Percentiles rank a stretch among this genome's conserved stretches.
These are phyloP conservation scores for Bufo bufo DNA, from an alignment of 2,113 vertebrate genomes.

Conservation along the genomic window DNA sequence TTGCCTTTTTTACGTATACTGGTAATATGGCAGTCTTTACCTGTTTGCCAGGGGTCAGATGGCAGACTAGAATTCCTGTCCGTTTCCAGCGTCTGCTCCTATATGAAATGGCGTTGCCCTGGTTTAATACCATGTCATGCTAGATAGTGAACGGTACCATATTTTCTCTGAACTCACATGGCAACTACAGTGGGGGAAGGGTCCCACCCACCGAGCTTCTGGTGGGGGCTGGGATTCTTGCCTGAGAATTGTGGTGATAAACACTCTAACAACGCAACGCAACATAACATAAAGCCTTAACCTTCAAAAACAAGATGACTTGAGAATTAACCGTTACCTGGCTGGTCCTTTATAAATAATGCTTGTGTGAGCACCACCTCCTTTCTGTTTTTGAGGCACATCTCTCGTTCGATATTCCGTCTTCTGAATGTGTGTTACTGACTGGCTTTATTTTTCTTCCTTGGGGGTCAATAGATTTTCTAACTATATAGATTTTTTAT, in stretches of 20 bases:
- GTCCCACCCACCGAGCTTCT: conserved; percentile 48
- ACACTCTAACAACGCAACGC: not conserved
- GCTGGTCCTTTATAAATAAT: not conserved
- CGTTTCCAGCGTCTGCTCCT: not conserved
- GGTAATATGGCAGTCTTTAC: not conserved
- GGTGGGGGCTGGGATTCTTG: conserved; percentile 56
- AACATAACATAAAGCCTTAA: conserved; percentile 33
- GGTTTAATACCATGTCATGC: conserved; percentile 30
- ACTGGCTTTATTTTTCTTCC: too few relatives aligned
- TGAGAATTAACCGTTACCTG: conserved; percentile 7
- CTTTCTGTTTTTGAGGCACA: too few relatives aligned
- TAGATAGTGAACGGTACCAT: conserved; percentile 58
- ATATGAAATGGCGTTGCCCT: conserved; percentile 5
- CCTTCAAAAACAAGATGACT: conserved; percentile 25
- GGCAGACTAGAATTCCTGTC: not conserved
- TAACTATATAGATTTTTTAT: too few relatives aligned
- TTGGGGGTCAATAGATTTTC: too few relatives aligned
- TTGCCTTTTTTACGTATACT: too few relatives aligned
- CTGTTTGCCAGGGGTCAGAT: too few relatives aligned
- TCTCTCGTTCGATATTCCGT: too few relatives aligned
- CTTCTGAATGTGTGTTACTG: too few relatives aligned
- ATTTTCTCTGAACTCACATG: conserved; percentile 63
- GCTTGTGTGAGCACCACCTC: not conserved
- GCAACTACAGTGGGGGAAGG: conserved; percentile 52
- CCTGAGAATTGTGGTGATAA: conserved; percentile 40